phyloP scores from a whole-genome alignment of 35 echinoderm and acorn worm genomes.

The Anneissia japonica region DNA sequence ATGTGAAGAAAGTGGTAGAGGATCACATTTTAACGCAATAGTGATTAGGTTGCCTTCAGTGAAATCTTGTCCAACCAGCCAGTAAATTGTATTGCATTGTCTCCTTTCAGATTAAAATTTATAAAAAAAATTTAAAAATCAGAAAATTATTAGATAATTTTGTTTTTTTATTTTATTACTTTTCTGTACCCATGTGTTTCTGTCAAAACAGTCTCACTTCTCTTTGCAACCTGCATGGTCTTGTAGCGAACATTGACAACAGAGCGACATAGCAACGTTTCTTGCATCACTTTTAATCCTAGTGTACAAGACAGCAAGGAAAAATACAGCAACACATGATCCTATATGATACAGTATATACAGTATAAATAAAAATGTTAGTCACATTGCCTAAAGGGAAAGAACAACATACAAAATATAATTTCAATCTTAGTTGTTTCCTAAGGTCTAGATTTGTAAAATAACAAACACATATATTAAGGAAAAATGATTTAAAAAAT shows the following conservation, averaged over 20 bases:
- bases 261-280: slow-evolving; percentile 49
- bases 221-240: slow-evolving; percentile 66
- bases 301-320: slow-evolving; percentile 87
- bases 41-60: neutral
- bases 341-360: slow-evolving; percentile 46
- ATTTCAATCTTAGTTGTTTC: neutral
- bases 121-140: neutral
- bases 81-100: neutral
- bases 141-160: neutral
- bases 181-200: slow-evolving; percentile 72
- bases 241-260: slow-evolving; percentile 81
- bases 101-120: neutral
- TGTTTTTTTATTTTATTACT: slow-evolving; percentile 36
- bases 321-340: slow-evolving; percentile 81
- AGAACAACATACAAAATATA: neutral
- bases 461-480: neutral
- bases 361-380: neutral
- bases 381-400: neutral
- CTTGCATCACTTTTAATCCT: slow-evolving; percentile 79
- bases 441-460: neutral
- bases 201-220: slow-evolving; percentile 63
- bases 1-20: neutral
- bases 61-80: neutral
- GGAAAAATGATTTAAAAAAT: neutral
- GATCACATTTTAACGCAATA: neutral